phyloP scores from a whole-genome alignment of 2,888 invertebrate species.

The Mythimna loreyi region DNA sequence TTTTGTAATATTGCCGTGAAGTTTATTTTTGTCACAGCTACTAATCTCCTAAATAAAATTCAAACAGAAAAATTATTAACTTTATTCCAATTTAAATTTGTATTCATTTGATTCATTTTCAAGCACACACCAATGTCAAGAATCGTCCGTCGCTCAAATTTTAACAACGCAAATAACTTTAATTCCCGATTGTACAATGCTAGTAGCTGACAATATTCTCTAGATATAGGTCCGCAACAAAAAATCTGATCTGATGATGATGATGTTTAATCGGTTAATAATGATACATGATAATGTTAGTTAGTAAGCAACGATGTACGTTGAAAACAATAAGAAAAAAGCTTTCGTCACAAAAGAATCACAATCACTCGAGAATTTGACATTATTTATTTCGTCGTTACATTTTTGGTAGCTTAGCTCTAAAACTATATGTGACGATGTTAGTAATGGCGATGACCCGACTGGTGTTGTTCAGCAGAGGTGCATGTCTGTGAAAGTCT shows the following conservation, averaged over 20 bases:
- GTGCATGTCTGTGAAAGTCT: constrained; percentile 94
- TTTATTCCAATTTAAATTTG: constrained; percentile 49
- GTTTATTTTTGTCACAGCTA: constrained; percentile 1
- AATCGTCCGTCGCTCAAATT: constrained; percentile 33
- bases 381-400: constrained; percentile 66
- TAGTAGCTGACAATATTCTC: constrained; percentile 19
- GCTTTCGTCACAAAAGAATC: constrained; percentile 70
- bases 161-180: constrained; percentile 19
- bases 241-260: constrained; percentile 72
- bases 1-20: neutral
- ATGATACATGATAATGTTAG: constrained; percentile 75
- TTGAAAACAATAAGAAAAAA: constrained; percentile 62
- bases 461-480: constrained; percentile 86
- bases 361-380: constrained; percentile 58
- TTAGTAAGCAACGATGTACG: constrained; percentile 68
- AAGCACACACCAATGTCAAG: constrained; percentile 13
- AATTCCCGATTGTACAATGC: constrained; percentile 15
- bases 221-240: constrained; percentile 70
- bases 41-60: constrained; percentile 50
- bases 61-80: constrained; percentile 25
- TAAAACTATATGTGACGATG: constrained; percentile 72
- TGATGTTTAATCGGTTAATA: constrained; percentile 77
- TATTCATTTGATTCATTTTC: constrained; percentile 10
- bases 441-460: constrained; percentile 73
- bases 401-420: constrained; percentile 71